Evolutionary conservation across 2,797 vertebrate species (phyloP), one percentile per base, ranked within the genome.

Genomic region (Danio tinwini): DNA sequence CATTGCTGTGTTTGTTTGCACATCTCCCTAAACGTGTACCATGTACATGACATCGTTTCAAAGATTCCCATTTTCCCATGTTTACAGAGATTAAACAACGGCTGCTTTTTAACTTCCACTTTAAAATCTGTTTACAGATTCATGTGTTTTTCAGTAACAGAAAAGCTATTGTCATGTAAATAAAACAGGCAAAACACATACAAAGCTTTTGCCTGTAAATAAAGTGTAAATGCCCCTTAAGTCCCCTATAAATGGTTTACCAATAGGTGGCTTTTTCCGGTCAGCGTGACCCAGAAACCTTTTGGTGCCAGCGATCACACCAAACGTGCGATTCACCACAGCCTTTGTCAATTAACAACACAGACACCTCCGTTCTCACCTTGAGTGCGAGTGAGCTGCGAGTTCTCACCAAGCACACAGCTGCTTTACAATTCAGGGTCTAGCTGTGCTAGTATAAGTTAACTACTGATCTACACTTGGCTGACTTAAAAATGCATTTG

Each of bases 361-460:
- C 62, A 67, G 59, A 80, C 63, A 65, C 73, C 65, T 78, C 40
- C 12, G 42, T 67, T 84, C 37, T 78, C 81, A 86, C 81, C 78
- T 77, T 53, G 39, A 29, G 65, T 53, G 77, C 6, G 58, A 80
- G 74, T 17, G 62, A 71, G 76, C 63, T 68, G 78, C 0, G 73
- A 83, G 37, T 80, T 81, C 73, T 44, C 58, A 68, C 82, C 53
- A 73, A 76, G 49, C 59, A 39, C 29, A 50, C 49, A 59, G 62
- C 72, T 56, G 21, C 42, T 71, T 78, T 69, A 16, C 81, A 72
- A 72, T 72, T 80, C 17, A 64, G 79, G 55, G 68, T 76, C 82
- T 81, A 62, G 82, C 70, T 7, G 71, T 78, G 45, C 40, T 74
- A 74, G 47, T 59, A 55, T 62, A 74, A 70, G 81, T 50, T 71